phyloP scores from a whole-genome alignment of 2,113 vertebrate species.

The Macaca nemestrina region DNA sequence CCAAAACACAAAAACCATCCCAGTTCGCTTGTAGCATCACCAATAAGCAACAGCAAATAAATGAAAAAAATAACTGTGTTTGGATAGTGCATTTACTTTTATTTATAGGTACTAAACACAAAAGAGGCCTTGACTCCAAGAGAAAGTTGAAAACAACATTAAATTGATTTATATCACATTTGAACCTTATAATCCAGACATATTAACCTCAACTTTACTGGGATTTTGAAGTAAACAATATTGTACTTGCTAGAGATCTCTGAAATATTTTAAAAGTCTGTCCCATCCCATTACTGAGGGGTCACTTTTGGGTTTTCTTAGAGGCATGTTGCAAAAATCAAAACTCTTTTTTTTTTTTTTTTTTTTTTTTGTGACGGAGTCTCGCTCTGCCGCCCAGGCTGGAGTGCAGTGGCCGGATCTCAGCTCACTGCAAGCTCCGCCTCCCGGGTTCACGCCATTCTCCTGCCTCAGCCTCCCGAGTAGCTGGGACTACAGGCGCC shows the following conservation, averaged over 20 bases:
- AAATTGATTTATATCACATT: neutral
- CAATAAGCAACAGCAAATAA: neutral
- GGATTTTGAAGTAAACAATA: neutral
- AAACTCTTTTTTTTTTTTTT: too few species aligned
- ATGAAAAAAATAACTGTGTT: neutral
- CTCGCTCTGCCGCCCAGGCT: too few species aligned
- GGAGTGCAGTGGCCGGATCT: too few species aligned
- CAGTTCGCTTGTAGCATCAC: neutral
- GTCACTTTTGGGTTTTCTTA: neutral
- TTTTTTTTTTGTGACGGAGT: too few species aligned
- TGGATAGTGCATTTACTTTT: neutral
- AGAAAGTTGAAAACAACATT: neutral
- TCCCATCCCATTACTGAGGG: neutral
- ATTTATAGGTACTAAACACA: neutral
- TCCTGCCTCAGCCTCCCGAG: too few species aligned
- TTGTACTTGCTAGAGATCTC: neutral
- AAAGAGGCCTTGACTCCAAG: neutral
- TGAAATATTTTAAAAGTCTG: neutral
- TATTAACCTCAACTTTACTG: neutral
- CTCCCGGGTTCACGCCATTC: too few species aligned
- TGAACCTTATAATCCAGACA: neutral
- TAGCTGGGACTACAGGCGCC: too few species aligned
- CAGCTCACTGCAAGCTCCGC: too few species aligned
- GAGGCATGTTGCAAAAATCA: constrained; percentile 32
- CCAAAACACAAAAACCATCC: neutral